Base-by-base conservation (phyloP, 2,113 vertebrate genomes). In the Chionomys nivalis region DNA sequence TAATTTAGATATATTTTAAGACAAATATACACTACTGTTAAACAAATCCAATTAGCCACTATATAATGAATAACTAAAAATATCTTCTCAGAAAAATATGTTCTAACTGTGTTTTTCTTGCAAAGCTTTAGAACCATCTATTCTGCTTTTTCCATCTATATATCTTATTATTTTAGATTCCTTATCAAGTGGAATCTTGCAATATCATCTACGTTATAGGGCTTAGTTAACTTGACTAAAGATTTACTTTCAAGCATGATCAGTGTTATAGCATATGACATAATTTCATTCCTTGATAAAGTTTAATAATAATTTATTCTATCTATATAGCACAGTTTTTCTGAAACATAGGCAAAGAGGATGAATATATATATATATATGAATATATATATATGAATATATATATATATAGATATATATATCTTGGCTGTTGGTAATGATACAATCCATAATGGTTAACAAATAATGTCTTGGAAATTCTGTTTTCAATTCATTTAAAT, bases 201-300 rank as follows among this genome's bases (percentile, higher is more conserved):
- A 66, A 21, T 65, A 66, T 21, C 58, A 58, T 52, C 49, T 89
- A 0, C 52, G 78, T 88, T 76, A 21, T 44, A 14, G n/a, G 28
- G 7, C 7, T 94, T 97, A 93, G 63, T 96, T 90, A 39, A 61
- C 16, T 83, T 95, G 33, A 28, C 19, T 72, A 65, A 73, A 93
- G 83, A 21, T 70, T 16, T 9, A 14, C 44, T 76, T 24, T 83
- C 66, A 93, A 28, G 3, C 0, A 78, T 87, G 31, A 82, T 77
- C 17, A 21, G 14, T 68, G 21, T 73, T 86, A 14, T 77, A 66
- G 17, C 7, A 86, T 72, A 65, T 61, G 36, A 68, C 31, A 39
- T 7, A 2, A 76, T 89, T 91, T 87, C 19, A 55, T 89, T 91
- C 21, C 42, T 72, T 73, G 76, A 66, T 33, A 86, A 91, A 55